Conservation (phyloP, 2,888 invertebrate genomes). For the Spatulosminthurus flaviceps region DNA sequence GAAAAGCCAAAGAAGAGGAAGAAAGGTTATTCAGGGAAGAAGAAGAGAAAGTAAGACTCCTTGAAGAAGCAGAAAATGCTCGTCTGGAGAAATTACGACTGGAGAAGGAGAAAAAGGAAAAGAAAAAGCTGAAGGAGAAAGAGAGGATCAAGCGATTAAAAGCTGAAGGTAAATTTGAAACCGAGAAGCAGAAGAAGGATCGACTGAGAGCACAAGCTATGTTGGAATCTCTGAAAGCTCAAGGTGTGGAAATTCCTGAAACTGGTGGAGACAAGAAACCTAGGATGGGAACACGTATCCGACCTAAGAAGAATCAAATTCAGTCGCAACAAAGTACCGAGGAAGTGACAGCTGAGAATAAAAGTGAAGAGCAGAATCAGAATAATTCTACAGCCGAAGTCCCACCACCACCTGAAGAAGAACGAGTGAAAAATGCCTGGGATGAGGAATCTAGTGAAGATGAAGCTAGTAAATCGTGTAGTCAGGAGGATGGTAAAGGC, state of each 20-base stretch:
- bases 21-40: conserved; percentile 78
- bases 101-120: conserved; percentile 88
- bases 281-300: conserved; percentile 77
- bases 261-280: conserved; percentile 69
- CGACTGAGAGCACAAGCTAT: conserved; percentile 87
- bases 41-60: conserved; percentile 79
- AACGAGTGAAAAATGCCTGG: conserved; percentile 84
- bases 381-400: conserved; percentile 66
- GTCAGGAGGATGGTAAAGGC: conserved; percentile 21
- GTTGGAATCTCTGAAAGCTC: conserved; percentile 87
- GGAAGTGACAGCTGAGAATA: conserved; percentile 52
- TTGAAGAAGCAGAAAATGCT: conserved; percentile 78
- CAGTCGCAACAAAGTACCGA: conserved; percentile 67
- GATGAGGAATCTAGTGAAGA: conserved; percentile 79
- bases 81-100: conserved; percentile 79
- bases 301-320: conserved; percentile 76
- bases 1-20: conserved; percentile 88
- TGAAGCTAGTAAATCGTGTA: conserved; percentile 54
- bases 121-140: conserved; percentile 90
- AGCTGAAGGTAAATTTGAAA: conserved; percentile 94
- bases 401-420: conserved; percentile 67
- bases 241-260: conserved; percentile 83
- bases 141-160: conserved; percentile 91
- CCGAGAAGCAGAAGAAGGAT: conserved; percentile 92
- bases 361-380: conserved; percentile 61